Conservation (phyloP, 1,140 invertebrate species). For the Pectinophora gossypiella region DNA sequence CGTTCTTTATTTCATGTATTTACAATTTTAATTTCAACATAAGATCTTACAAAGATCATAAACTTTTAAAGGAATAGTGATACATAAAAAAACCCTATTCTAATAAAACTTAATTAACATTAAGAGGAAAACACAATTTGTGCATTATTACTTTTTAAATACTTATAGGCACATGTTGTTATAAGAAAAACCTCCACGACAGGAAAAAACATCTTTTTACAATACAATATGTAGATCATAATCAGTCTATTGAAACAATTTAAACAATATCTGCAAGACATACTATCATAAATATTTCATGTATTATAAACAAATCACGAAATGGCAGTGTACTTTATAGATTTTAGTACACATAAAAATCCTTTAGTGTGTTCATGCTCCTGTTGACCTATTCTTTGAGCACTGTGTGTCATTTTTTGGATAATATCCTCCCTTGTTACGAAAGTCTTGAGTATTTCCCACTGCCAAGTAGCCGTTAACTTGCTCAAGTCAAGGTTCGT, state of each 20-base stretch:
- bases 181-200: no score
- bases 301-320: no score
- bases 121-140: no score
- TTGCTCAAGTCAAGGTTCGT: slow-evolving; percentile 28
- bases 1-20: not conserved
- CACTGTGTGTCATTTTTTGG: slow-evolving; percentile 33
- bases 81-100: not conserved
- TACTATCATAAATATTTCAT: no score
- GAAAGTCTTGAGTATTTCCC: slow-evolving; percentile 54
- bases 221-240: no score
- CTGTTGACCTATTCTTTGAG: slow-evolving; percentile 30
- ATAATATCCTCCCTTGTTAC: slow-evolving; percentile 30
- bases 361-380: slow-evolving; percentile 23
- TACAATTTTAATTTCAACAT: not conserved
- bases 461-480: slow-evolving; percentile 57
- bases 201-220: no score
- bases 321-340: slow-evolving; percentile 37
- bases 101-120: not conserved
- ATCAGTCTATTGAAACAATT: no score
- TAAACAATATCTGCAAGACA: no score
- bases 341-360: slow-evolving; percentile 42
- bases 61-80: not conserved
- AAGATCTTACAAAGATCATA: not conserved
- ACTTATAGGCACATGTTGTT: no score
- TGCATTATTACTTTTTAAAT: no score